Evolutionary conservation across 2,888 invertebrate genomes (phyloP), one percentile per base, ranked within the genome.

Genomic region (Drosophila multiciliata): DNA sequence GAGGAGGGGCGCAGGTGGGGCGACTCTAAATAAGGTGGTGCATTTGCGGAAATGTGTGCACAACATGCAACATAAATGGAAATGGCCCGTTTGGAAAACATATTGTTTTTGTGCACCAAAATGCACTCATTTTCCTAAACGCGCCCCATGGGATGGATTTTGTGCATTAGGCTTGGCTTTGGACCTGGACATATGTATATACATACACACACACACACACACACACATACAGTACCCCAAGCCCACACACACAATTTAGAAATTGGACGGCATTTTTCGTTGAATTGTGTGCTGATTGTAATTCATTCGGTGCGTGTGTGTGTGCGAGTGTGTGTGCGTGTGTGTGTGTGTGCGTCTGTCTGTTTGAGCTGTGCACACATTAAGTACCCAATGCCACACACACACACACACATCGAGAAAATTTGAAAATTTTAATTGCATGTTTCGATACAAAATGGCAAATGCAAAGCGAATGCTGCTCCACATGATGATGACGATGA

Each of bases 371-470:
- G 86, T 54, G 72, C 57, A 66, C 72, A 73, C 61, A 75, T 59
- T 63, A 36, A 72, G 62, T 63, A 36, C 57, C 33, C 32, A 26
- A 20, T 26, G 48, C 32, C 15, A 59, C 54, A 49, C 58, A 33
- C n/a, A 48, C 73, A 60, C 67, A 71, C 55, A 80, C 36, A 17
- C 11, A 26, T 1, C 20, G 32, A 40, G 83, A 90, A 90, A 91
- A 87, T 89, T 89, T 91, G 90, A 91, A 91, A 89, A 91, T 91
- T 91, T 91, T 91, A 91, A 91, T 91, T 91, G 90, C 92, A 90
- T 91, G 83, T 91, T 91, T 90, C 88, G 85, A 86, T 88, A 84
- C 81, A 87, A 89, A 91, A 91, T 89, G 88, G 91, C 86, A 89
- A 79, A 79, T 91, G 77, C 71, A 82, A 78, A 83, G 71, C 70